Evolutionary conservation across 2,888 invertebrate species (phyloP), one percentile per base, ranked within the genome.

Genomic region (Augiades crinisus): DNA sequence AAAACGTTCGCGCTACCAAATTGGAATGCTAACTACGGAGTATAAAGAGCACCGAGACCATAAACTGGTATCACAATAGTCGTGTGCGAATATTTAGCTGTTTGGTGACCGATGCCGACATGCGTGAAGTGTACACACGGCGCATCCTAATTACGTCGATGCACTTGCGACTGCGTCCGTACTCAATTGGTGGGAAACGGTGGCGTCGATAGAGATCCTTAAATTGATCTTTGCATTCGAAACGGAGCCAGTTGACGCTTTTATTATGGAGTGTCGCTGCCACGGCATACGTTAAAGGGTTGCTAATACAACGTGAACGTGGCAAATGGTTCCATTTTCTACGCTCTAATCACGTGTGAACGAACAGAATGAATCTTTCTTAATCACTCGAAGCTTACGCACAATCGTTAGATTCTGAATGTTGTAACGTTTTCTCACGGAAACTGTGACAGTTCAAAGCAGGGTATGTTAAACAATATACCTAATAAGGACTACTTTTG

Each of bases 1-100:
- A 88, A 88, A 86, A 79, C 78, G 75, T 78, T 75, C 68, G 77
- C 71, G 69, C 76, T 67, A 81, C 84, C 80, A 78, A 77, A 81
- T 81, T 79, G 78, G 88, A 85, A 89, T 89, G 85, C 81, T 85
- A 88, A 89, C 70, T 78, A 82, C 72, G 67, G 57, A 70, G 75
- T 72, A 83, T 78, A 87, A 89, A 88, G 83, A 77, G 59, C 55
- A 77, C 88, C 87, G 85, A 78, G 79, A 78, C 87, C 86, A 87
- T 89, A 88, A 89, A 88, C 70, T 84, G 78, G 78, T 81, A 79
- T 75, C 78, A 89, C 88, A 88, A 88, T 88, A 83, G 85, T 76
- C 63, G 72, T 83, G 78, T 79, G 89, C 88, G 85, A 88, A 87
- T 86, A 84, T 88, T 78, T 72, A 73, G 78, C 72, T 77, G 85